Conservation (phyloP, 1,140 invertebrate genomes). For the Lerema accius region DNA sequence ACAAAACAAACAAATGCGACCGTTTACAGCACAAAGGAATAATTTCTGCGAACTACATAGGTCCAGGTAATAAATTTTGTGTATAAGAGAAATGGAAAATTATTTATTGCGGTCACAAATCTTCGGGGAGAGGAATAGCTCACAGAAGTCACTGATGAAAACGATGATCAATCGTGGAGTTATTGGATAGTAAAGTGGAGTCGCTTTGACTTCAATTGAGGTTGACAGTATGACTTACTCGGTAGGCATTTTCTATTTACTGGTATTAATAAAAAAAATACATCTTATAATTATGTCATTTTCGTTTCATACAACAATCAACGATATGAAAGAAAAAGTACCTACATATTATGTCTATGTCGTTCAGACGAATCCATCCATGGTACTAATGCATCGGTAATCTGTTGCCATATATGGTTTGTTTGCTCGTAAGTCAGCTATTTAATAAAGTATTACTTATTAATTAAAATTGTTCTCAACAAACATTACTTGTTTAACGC, state of each 20-base stretch:
- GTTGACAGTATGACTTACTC: constrained; percentile 3
- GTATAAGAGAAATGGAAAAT: constrained; percentile 32
- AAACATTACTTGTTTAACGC: too few relatives aligned
- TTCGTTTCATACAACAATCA: too few relatives aligned
- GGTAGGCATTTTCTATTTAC: not conserved
- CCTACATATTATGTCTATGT: too few relatives aligned
- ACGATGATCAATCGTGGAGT: constrained; percentile 30
- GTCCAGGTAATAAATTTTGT: constrained; percentile 34
- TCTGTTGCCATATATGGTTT: too few relatives aligned
- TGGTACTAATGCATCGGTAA: too few relatives aligned
- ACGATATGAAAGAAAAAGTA: too few relatives aligned
- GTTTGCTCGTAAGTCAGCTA: too few relatives aligned
- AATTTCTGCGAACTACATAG: constrained; percentile 14
- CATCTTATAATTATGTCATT: too few relatives aligned
- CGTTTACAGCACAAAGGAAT: constrained; percentile 6
- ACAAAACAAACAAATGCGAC: constrained; percentile 8
- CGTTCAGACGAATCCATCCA: too few relatives aligned
- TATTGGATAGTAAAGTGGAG: constrained; percentile 19
- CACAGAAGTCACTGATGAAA: constrained; percentile 24
- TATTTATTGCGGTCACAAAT: constrained; percentile 34
- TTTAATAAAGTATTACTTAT: too few relatives aligned
- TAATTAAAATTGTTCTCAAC: too few relatives aligned
- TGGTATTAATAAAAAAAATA: too few relatives aligned
- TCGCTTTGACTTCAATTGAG: constrained; percentile 8
- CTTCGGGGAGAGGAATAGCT: constrained; percentile 26